Percentiles rank a stretch among this genome's conserved stretches.
phyloP scores from a whole-genome alignment of 1,140 invertebrate species.

The Drosophila yakuba region DNA sequence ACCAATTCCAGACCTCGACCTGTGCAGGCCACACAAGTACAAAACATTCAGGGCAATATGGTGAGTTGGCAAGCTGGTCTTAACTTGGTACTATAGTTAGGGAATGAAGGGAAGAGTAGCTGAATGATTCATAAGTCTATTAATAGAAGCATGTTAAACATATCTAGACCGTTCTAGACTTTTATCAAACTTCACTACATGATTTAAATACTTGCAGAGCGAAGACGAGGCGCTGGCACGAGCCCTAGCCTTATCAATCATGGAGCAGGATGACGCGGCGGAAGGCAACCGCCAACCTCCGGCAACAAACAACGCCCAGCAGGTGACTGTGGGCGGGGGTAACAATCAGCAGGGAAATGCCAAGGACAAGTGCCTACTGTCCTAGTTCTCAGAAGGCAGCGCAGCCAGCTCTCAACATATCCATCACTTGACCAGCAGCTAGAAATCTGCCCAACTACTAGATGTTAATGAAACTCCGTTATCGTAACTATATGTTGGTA shows the following conservation, averaged over 20 bases:
- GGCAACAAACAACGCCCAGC: constrained; percentile 51
- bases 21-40: constrained; percentile 69
- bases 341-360: constrained; percentile 79
- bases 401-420: constrained; percentile 28
- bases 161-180: neutral
- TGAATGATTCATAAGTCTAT: too few relatives aligned
- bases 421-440: constrained; percentile 62
- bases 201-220: constrained; percentile 81
- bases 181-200: neutral
- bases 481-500: constrained; percentile 66
- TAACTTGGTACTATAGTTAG: too few relatives aligned
- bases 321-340: constrained; percentile 68
- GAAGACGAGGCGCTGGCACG: constrained; percentile 95
- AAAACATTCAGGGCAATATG: constrained; percentile 87
- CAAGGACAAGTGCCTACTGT: constrained; percentile 86
- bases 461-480: constrained; percentile 48
- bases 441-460: constrained; percentile 48
- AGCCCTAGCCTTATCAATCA: constrained; percentile 92
- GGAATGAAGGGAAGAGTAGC: too few relatives aligned
- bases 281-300: constrained; percentile 67
- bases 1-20: constrained; percentile 64
- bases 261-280: constrained; percentile 85
- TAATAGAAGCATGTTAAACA: too few relatives aligned
- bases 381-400: constrained; percentile 67
- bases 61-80: constrained; percentile 79